Percentiles rank a stretch among this genome's conserved stretches.
phyloP scores from a whole-genome alignment of 2,113 vertebrate genomes.

The Cheilinus undulatus region DNA sequence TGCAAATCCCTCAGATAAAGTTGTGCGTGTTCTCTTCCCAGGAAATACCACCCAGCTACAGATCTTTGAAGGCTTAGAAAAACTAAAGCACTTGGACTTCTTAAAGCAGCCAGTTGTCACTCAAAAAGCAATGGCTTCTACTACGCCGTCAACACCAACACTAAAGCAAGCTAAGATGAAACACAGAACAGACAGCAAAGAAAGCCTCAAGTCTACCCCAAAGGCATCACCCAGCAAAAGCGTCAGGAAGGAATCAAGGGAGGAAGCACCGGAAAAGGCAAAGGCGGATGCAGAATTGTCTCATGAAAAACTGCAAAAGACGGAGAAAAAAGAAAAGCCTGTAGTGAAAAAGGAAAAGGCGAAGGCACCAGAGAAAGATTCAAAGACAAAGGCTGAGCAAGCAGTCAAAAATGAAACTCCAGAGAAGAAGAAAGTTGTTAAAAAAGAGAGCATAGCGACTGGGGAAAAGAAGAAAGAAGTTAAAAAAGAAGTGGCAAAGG shows the following conservation, averaged over 20 bases:
- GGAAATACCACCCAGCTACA: slow-evolving; percentile 94
- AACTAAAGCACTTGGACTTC: slow-evolving; percentile 95
- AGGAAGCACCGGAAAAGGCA: slow-evolving; percentile 86
- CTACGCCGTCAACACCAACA: slow-evolving; percentile 81
- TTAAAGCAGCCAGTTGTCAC: slow-evolving; percentile 92
- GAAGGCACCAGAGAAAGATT: slow-evolving; percentile 87
- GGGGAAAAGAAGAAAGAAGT: slow-evolving; percentile 92
- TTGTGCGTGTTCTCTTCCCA: slow-evolving; percentile 94
- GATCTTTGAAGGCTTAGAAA: slow-evolving; percentile 95
- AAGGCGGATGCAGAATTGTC: slow-evolving; percentile 80
- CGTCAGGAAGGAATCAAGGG: slow-evolving; percentile 90
- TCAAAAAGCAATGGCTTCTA: slow-evolving; percentile 88
- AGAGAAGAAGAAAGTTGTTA: slow-evolving; percentile 88
- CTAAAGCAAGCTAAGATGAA: slow-evolving; percentile 93
- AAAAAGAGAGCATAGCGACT: slow-evolving; percentile 89
- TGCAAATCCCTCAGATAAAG: slow-evolving; percentile 94
- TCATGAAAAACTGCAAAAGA: slow-evolving; percentile 87
- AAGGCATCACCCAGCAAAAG: slow-evolving; percentile 87
- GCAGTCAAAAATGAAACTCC: slow-evolving; percentile 81
- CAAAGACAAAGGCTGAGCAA: slow-evolving; percentile 84
- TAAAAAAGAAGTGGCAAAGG: slow-evolving; percentile 77
- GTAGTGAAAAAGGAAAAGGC: slow-evolving; percentile 87
- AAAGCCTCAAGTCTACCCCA: slow-evolving; percentile 90
- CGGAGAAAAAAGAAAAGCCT: slow-evolving; percentile 92
- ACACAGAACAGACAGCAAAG: slow-evolving; percentile 92